Conservation (phyloP, 2,888 invertebrate species). For the Papilio gigon region DNA sequence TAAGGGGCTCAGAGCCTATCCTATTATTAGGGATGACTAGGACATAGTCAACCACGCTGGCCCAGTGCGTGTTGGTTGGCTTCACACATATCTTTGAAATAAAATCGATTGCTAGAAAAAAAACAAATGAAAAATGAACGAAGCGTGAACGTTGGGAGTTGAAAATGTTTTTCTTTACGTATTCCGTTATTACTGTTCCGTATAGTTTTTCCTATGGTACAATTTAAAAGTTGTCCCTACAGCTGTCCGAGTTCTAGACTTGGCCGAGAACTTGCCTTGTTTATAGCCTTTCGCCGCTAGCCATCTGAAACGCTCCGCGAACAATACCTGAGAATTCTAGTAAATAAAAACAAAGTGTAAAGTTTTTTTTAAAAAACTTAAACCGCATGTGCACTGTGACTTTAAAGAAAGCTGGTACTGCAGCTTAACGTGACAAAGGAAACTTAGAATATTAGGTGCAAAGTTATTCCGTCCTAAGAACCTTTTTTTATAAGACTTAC, state of each 20-base stretch:
- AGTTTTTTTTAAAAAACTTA: not conserved
- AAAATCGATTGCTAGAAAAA: not conserved
- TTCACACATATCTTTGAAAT: too few species aligned
- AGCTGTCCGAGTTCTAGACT: slow-evolving; percentile 8
- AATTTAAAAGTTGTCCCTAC: slow-evolving; percentile 20
- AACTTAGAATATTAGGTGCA: not conserved
- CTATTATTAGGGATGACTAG: too few species aligned
- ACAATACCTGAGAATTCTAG: not conserved
- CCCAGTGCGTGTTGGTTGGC: too few species aligned
- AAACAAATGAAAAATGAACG: slow-evolving; percentile 11
- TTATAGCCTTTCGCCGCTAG: slow-evolving; percentile 16
- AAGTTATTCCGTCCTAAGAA: not conserved
- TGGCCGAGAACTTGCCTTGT: slow-evolving; percentile 17
- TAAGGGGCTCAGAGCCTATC: too few species aligned
- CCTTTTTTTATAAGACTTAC: too few species aligned
- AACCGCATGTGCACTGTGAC: not conserved
- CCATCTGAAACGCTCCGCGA: slow-evolving; percentile 14
- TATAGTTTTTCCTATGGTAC: slow-evolving; percentile 20
- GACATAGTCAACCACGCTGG: too few species aligned
- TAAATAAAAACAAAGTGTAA: slow-evolving; percentile 5
- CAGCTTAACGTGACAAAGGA: not conserved
- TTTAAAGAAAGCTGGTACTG: not conserved
- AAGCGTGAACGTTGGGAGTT: not conserved
- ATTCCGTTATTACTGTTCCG: too few species aligned
- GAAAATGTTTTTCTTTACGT: slow-evolving; percentile 23